Conservation (phyloP, 2,797 vertebrate species). For the Sebastiscus tertius region DNA sequence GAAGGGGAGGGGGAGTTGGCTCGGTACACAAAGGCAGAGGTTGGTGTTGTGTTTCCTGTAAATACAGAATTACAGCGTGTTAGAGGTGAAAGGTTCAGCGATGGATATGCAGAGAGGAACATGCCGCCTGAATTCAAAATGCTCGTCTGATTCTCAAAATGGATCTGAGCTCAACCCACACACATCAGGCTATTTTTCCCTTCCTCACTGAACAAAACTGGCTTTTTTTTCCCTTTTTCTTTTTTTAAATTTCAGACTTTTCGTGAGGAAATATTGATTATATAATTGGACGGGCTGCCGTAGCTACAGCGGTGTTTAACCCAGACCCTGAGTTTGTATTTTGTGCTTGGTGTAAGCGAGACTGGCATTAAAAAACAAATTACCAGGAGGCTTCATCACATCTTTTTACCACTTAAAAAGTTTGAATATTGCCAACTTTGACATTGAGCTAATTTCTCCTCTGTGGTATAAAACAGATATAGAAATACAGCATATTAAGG, state of each 20-base stretch:
- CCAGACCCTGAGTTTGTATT: slow-evolving; percentile 47
- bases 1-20: slow-evolving; percentile 26
- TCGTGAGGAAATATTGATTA: slow-evolving; percentile 64
- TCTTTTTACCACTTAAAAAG: not conserved
- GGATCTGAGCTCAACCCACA: slow-evolving; percentile 70
- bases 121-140: slow-evolving; percentile 67
- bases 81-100: slow-evolving; percentile 68
- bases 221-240: not conserved
- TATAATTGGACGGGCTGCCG: slow-evolving; percentile 62
- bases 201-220: slow-evolving; percentile 8
- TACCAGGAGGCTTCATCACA: slow-evolving; percentile 20
- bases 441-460: slow-evolving; percentile 19
- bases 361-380: slow-evolving; percentile 33
- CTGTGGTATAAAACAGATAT: not conserved
- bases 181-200: slow-evolving; percentile 36
- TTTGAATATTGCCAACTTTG: slow-evolving; percentile 17
- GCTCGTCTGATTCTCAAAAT: slow-evolving; percentile 73
- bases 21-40: slow-evolving; percentile 67
- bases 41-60: slow-evolving; percentile 77
- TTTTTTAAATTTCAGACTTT: slow-evolving; percentile 45
- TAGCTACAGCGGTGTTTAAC: slow-evolving; percentile 65
- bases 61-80: slow-evolving; percentile 74
- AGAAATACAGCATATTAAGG: not conserved
- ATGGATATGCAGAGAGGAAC: slow-evolving; percentile 69
- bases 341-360: slow-evolving; percentile 10